These are phyloP conservation scores for Halyomorpha halys DNA, from an alignment of 1,140 invertebrate genomes.

Conservation along the genomic window DNA sequence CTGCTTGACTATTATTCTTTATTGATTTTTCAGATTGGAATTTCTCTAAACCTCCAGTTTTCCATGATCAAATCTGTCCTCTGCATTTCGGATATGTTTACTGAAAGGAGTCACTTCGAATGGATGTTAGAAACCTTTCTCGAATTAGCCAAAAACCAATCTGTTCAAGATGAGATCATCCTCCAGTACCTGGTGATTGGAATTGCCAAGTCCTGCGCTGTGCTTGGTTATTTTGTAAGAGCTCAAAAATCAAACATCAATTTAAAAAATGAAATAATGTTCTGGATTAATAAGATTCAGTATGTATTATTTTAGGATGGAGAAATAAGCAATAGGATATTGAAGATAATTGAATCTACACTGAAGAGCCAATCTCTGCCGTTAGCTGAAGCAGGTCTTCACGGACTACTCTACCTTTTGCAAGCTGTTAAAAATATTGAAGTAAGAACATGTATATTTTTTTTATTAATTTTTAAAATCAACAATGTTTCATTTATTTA, in stretches of 20 bases:
- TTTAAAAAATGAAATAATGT: too few relatives aligned
- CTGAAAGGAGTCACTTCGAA: constrained; percentile 54
- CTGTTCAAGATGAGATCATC: constrained; percentile 58
- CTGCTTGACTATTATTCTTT: too few relatives aligned
- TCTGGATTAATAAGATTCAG: too few relatives aligned
- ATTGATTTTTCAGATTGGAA: constrained; percentile 23
- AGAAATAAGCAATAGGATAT: constrained; percentile 48
- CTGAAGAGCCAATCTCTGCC: constrained; percentile 54
- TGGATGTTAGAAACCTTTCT: constrained; percentile 61
- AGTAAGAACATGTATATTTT: constrained; percentile 2
- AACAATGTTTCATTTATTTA: background rate
- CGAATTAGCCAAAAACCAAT: constrained; percentile 50
- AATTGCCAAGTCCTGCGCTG: constrained; percentile 55
- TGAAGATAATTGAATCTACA: constrained; percentile 50
- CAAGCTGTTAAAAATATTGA: constrained; percentile 40
- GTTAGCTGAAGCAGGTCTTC: constrained; percentile 54
- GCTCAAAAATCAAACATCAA: background rate
- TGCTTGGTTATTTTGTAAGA: constrained; percentile 46
- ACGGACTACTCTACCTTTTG: constrained; percentile 66
- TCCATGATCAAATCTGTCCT: constrained; percentile 52
- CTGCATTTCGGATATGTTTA: constrained; percentile 59
- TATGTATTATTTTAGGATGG: constrained; percentile 37
- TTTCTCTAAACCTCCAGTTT: constrained; percentile 35
- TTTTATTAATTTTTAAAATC: background rate
- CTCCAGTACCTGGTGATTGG: constrained; percentile 57